These are phyloP conservation scores for Cherax destructor DNA, from an alignment of 1,140 invertebrate species.

Conservation along the genomic window DNA sequence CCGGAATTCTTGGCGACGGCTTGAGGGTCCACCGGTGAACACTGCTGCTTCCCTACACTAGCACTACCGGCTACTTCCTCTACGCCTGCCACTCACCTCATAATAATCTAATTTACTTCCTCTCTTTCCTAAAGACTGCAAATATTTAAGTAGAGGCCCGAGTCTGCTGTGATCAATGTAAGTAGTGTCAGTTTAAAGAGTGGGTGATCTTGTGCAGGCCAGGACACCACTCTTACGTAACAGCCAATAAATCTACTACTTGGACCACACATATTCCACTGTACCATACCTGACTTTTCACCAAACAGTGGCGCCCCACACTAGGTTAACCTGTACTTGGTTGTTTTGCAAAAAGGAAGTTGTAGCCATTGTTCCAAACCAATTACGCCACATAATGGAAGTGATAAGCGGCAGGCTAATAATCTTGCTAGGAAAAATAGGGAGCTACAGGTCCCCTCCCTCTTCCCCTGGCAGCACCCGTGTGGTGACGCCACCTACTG, in stretches of 20 bases:
- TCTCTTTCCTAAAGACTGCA: not conserved
- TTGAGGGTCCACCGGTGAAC: not conserved
- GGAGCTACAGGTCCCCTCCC: not conserved
- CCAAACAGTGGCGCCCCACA: not conserved
- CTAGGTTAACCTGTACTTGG: not conserved
- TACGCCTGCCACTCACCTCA: not conserved
- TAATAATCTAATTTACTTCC: not conserved
- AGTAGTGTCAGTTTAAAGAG: not conserved
- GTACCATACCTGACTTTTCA: not conserved
- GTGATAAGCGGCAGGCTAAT: slow-evolving; percentile 8
- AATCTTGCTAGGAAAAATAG: slow-evolving; percentile 17
- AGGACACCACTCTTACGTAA: not conserved
- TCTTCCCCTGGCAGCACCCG: not conserved
- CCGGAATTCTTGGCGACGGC: not conserved
- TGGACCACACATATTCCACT: not conserved
- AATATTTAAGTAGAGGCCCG: not conserved
- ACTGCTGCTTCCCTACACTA: not conserved
- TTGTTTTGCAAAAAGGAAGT: slow-evolving; percentile 13
- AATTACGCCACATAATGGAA: slow-evolving; percentile 15
- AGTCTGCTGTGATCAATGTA: not conserved
- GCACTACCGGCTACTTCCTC: not conserved
- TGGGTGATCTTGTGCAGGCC: not conserved
- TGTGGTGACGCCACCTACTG: not conserved
- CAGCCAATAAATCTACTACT: not conserved
- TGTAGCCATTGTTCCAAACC: slow-evolving; percentile 22